These are phyloP conservation scores for Anoncus sp. DNA, from an alignment of 2,888 invertebrate genomes.

Conservation along the genomic window DNA sequence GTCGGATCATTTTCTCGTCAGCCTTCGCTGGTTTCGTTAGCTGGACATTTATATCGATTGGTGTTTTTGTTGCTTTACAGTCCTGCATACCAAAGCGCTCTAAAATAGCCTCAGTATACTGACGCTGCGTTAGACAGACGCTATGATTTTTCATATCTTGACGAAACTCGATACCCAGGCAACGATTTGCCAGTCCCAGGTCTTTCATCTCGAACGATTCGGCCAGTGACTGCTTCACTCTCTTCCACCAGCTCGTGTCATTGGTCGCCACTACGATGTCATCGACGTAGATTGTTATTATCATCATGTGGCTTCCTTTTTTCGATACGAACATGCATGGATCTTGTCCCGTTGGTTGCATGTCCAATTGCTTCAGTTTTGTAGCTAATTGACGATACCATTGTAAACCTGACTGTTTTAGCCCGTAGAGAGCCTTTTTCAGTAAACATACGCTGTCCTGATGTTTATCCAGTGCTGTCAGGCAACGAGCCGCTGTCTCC, in stretches of 20 bases:
- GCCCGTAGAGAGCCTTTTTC: conserved; percentile 51
- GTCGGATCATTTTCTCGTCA: conserved; percentile 8
- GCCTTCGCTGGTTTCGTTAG: conserved; percentile 13
- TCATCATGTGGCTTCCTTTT: background rate
- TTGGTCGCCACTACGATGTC: conserved; percentile 47
- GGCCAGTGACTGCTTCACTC: conserved; percentile 9
- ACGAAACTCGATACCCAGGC: conserved; percentile 44
- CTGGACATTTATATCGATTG: conserved; percentile 38
- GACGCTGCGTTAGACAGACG: conserved; percentile 26
- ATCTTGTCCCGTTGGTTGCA: conserved; percentile 32
- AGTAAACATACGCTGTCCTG: conserved; percentile 39
- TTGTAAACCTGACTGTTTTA: conserved; percentile 44
- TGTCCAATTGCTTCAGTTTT: conserved; percentile 14
- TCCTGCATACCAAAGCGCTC: conserved; percentile 45
- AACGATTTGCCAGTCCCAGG: conserved; percentile 26
- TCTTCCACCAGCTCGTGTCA: conserved; percentile 6
- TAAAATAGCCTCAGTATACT: conserved; percentile 40
- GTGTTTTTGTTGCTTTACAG: conserved; percentile 41
- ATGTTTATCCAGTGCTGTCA: conserved; percentile 9
- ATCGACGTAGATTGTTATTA: conserved; percentile 45
- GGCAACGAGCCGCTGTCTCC: conserved; percentile 40
- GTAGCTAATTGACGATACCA: conserved; percentile 35
- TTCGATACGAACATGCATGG: conserved; percentile 42
- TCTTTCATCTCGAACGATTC: conserved; percentile 50
- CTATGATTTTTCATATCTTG: conserved; percentile 9